phyloP scores from a whole-genome alignment of 2,797 vertebrate species.

The Rhabdophis nuchalis region DNA sequence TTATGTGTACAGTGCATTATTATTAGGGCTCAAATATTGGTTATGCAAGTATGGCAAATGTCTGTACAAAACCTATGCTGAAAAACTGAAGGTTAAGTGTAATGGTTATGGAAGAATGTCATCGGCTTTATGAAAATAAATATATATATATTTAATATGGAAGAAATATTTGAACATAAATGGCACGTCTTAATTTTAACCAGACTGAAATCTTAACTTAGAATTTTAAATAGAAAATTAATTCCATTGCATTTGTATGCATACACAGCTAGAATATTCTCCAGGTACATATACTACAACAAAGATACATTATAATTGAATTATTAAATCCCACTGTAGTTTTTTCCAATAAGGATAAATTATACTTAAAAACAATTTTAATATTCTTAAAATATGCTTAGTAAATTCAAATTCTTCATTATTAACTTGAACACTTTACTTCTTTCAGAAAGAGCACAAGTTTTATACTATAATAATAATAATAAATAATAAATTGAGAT shows the following conservation, averaged over 20 bases:
- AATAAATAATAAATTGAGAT: no score
- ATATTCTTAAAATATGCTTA: conserved; percentile 14
- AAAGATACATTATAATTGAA: conserved; percentile 41
- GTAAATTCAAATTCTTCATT: conserved; percentile 22
- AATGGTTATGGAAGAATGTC: not conserved
- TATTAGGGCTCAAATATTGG: not conserved
- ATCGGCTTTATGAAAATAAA: not conserved
- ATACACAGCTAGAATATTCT: conserved; percentile 11
- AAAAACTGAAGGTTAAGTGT: not conserved
- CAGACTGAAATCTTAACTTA: not conserved
- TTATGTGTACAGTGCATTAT: not conserved
- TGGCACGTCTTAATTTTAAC: not conserved
- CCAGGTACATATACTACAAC: conserved; percentile 12
- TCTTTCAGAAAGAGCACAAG: not conserved
- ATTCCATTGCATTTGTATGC: not conserved
- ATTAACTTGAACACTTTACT: not conserved
- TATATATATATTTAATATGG: not conserved
- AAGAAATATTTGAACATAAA: not conserved
- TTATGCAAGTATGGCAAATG: not conserved
- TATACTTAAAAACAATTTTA: conserved; percentile 2
- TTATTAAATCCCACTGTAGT: not conserved
- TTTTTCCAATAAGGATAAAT: conserved; percentile 12
- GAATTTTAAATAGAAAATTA: not conserved
- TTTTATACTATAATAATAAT: no score
- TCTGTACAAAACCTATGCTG: not conserved